Evolutionary conservation across 2,888 invertebrate genomes (phyloP), one percentile per base, ranked within the genome.

Genomic region (Pardosa pseudoannulata): DNA sequence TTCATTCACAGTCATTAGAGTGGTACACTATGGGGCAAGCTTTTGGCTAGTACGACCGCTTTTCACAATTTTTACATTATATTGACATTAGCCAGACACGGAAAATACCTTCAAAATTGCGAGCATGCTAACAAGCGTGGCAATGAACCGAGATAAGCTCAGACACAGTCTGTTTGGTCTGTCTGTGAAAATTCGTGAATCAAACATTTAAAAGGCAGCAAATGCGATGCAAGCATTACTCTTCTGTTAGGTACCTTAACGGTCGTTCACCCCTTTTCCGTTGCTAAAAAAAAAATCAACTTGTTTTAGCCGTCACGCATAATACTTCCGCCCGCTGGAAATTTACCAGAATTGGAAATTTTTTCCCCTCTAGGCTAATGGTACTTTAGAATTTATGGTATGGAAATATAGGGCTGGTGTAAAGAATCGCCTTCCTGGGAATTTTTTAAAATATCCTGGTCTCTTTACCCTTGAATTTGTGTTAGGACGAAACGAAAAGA

Each of bases 231-330:
- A 70, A 32, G 46, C 71, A 71, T 64, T n/a, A 27, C 67, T 31
- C 36, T 27, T n/a, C 62, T 31, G 36, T 70, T 70, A 36, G 9
- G 46, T 28, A 29, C 9, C 36, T n/a, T 41, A 64, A 19, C 41
- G 79, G 79, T 79, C 79, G 64, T 71, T 79, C 79, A 79, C 71
- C 79, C 65, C n/a, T 41, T 65, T 75, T 27, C 19, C 23, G 32
- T 32, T 67, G 29, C 11, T 16, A 50, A 68, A 50, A 41, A 67
- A 75, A 76, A 28, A 19, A 28, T 46, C 65, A 28, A n/a, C 65
- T 5, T 23, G 13, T 32, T 9, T n/a, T 16, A 41, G 28, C 23
- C 27, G 76, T 76, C 76, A 76, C 76, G 76, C 76, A 68, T 23
- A 19, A 23, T 29, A 31, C 76, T 76, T 76, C 68, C 65, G 68